These are phyloP conservation scores for Trachelipus rathkii DNA, from an alignment of 1,140 invertebrate species.

Conservation along the genomic window DNA sequence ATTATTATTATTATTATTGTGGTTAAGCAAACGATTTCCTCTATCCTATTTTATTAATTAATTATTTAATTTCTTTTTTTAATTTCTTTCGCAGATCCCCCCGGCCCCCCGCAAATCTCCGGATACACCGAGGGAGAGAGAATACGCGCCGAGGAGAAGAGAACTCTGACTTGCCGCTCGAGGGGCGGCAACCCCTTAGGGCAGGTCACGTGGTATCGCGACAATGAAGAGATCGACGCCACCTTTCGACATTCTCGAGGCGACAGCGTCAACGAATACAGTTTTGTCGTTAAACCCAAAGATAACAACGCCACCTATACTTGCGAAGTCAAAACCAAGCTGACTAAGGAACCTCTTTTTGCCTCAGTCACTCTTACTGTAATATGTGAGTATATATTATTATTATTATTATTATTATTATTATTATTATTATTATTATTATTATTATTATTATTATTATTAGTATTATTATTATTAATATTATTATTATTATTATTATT, in stretches of 20 bases:
- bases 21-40: no score
- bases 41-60: no score
- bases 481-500: no score
- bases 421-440: no score
- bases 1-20: no score
- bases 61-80: not conserved
- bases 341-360: conserved; percentile 34
- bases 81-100: conserved; percentile 67
- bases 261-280: conserved; percentile 46
- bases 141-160: conserved; percentile 76
- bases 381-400: conserved; percentile 48
- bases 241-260: conserved; percentile 55
- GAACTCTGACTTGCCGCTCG: conserved; percentile 83
- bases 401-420: no score
- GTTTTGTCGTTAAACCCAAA: conserved; percentile 70
- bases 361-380: conserved; percentile 39
- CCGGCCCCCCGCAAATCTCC: conserved; percentile 85
- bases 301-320: conserved; percentile 86
- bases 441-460: no score
- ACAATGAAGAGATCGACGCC: conserved; percentile 74
- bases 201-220: conserved; percentile 89
- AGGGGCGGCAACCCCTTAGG: conserved; percentile 91
- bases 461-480: no score
- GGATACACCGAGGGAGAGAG: conserved; percentile 84
- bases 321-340: conserved; percentile 67